Evolutionary conservation across 2,797 vertebrate genomes (phyloP), one percentile per base, ranked within the genome.

Genomic region (Zalophus californianus): DNA sequence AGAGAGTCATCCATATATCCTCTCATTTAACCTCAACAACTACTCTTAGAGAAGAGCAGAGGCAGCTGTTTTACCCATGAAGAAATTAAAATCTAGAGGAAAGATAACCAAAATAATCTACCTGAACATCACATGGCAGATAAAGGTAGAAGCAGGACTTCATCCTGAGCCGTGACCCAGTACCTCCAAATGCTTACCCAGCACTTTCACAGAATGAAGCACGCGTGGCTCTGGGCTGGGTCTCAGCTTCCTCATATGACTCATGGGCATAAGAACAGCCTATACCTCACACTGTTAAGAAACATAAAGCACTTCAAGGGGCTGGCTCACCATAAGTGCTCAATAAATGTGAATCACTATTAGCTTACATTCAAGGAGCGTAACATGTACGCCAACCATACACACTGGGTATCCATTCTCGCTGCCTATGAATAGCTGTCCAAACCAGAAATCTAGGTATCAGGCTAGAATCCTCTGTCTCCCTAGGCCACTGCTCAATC

Each of bases 21-120:
- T 90, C 79, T 80, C 38, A 80, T 58, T 77, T 86, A 79, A 73
- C 35, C 79, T 91, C 50, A 93, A 86, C 64, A 64, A 48, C 27
- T n/a, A 50, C 44, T 84, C 64, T 41, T 54, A 18, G 60, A 78
- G 41, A 92, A 25, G 16, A 54, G 11, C 1, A 85, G 20, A 54
- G n/a, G 50, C 18, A 80, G 77, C 54, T 90, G 3, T 50, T 93
- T 88, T 44, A 85, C 27, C 75, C 27, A 48, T 7, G 58, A 97
- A 82, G 58, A 35, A 41, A 60, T 87, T 90, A 64, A 79, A 94
- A 68, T 64, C 52, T 66, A 72, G 9, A 88, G 29, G 10, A 15
- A 78, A 25, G 52, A 54, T 25, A 50, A 4, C 7, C 60, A 35
- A 86, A 50, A 56, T 58, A 90, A 90, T 48, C 56, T 41, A 50